Percentiles rank a stretch among this genome's conserved stretches.
phyloP scores from a whole-genome alignment of 2,797 vertebrate species.

The Xenentodon cancila region DNA sequence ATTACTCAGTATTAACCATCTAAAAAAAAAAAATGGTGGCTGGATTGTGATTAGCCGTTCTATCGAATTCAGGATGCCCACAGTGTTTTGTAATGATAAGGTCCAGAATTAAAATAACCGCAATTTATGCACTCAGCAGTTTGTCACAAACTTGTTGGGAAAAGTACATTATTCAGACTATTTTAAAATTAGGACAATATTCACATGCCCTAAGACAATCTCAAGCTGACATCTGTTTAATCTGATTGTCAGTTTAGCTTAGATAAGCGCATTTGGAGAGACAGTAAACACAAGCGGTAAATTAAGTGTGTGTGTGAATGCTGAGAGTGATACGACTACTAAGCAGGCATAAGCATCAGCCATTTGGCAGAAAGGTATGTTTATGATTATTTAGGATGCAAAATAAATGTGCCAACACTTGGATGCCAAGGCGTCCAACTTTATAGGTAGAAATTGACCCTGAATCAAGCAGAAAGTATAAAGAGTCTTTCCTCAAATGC shows the following conservation, averaged over 20 bases:
- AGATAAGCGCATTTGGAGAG: slow-evolving; percentile 20
- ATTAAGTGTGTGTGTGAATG: slow-evolving; percentile 8
- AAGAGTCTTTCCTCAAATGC: not conserved
- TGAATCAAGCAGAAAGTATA: not conserved
- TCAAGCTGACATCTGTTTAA: too few relatives aligned
- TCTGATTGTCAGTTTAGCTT: too few relatives aligned
- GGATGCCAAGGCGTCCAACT: not conserved
- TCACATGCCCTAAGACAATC: too few relatives aligned
- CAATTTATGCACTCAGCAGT: slow-evolving; percentile 25
- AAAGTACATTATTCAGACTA: slow-evolving; percentile 3
- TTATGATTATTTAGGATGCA: too few relatives aligned
- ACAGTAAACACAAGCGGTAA: slow-evolving; percentile 7
- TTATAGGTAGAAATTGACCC: not conserved
- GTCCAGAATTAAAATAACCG: slow-evolving; percentile 28
- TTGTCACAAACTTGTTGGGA: slow-evolving; percentile 26
- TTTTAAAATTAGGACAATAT: too few relatives aligned
- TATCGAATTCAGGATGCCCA: slow-evolving; percentile 6
- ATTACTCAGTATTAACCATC: slow-evolving; percentile 45
- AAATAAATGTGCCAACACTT: not conserved
- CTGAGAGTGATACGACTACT: not conserved
- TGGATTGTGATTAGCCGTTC: slow-evolving; percentile 27
- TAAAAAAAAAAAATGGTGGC: slow-evolving; percentile 43
- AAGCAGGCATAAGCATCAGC: not conserved
- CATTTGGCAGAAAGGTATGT: slow-evolving; percentile 1
- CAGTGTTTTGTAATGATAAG: slow-evolving; percentile 18